Evolutionary conservation across 2,888 invertebrate genomes (phyloP), one percentile per base, ranked within the genome.

Genomic region (Trissolcus brochymenae): DNA sequence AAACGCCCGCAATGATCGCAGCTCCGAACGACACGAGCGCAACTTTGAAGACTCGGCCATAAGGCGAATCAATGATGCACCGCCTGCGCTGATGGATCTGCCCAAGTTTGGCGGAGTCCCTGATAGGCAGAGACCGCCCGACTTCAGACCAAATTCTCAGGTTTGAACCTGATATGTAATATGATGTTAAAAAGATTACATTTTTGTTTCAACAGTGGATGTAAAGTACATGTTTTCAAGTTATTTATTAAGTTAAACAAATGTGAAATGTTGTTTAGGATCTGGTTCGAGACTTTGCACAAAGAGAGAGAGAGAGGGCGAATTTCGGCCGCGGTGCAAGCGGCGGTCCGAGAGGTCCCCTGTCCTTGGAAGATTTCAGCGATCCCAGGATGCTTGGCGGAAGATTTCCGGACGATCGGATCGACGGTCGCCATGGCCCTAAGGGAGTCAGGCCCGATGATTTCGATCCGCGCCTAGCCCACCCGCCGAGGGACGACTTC

Each of bases 1-100:
- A 9, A 83, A 83, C 49, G 87, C 85, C 4, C 82, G 88, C 40
- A 84, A 82, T 6, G 89, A 89, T 6, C 84, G 89, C 4, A 82
- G 79, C 40, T 85, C 84, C 43, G 88, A 89, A 21, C 82, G 87
- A 59, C 67, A 71, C 57, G 71, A 72, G 1, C 51, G 78, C 4
- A 50, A 4, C 3, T 76, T 86, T 53, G 87, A 86, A 2, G 78
- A 81, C 16, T 80, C 85, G 14, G 73, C 78, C 1, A 65, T 71
- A 29, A 80, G 84, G 11, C 68, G 85, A 62, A 80, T 84, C 0
- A 81, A 76, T 2, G 89, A 89, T 71, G 84, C 84, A 9, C 89
- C 90, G 1, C 88, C 89, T 0, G 84, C 89, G 1, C 75, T 90
- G 13, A 84, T 90, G 83, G 89, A 89, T 67, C 72, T 89, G 35